Percentiles rank a stretch among this genome's conserved stretches.
phyloP scores from a whole-genome alignment of 2,113 vertebrate species.

The Proteles cristata region DNA sequence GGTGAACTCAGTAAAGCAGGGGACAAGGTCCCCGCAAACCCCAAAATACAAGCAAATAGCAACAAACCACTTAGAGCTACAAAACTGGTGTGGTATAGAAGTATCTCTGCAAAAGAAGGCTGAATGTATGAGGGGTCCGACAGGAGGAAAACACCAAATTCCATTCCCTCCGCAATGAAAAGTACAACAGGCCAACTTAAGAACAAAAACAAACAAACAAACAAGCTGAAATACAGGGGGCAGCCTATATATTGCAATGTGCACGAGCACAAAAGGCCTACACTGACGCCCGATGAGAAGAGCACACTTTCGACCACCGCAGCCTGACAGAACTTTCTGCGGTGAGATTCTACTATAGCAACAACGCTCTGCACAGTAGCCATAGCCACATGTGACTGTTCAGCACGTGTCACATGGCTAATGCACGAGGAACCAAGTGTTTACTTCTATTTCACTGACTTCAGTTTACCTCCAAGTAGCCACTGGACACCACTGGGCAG shows the following conservation, averaged over 20 bases:
- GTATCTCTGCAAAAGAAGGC: background rate
- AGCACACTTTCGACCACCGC: background rate
- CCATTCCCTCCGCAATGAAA: background rate
- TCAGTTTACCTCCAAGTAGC: background rate
- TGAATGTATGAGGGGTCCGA: background rate
- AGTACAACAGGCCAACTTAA: background rate
- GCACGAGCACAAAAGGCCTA: background rate
- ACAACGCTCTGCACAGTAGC: background rate
- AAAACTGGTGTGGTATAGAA: background rate
- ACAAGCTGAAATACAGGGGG: background rate
- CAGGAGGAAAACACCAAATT: background rate
- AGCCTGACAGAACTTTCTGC: background rate
- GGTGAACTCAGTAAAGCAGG: background rate
- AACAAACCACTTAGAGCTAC: background rate
- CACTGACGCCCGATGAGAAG: background rate
- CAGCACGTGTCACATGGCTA: background rate
- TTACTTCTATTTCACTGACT: background rate
- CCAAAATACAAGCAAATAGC: background rate
- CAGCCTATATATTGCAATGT: background rate
- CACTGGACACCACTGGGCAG: background rate
- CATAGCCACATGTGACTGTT: background rate
- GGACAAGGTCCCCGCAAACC: background rate
- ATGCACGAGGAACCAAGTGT: background rate
- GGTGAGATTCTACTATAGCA: background rate
- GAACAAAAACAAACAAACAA: background rate